Conservation (phyloP, 2,888 invertebrate species). For the Tetrapedia diversipes region DNA sequence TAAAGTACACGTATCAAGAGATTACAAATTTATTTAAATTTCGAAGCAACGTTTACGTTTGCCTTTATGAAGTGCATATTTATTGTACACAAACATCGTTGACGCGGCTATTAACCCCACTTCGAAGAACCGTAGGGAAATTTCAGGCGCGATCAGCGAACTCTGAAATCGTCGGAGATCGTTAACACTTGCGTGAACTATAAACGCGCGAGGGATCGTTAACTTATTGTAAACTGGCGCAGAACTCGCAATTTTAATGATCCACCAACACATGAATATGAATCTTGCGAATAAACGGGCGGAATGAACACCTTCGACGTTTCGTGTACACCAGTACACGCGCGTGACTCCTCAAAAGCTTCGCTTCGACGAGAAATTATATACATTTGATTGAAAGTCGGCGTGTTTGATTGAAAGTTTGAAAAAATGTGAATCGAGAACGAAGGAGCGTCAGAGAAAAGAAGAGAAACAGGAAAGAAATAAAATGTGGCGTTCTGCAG, state of each 20-base stretch:
- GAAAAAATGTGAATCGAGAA: neutral
- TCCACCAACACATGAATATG: slow-evolving; percentile 12
- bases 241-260: slow-evolving; percentile 15
- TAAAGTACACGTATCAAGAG: no score
- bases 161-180: slow-evolving; percentile 16
- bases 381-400: no score
- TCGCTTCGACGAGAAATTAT: neutral
- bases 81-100: neutral
- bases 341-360: neutral
- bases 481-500: no score
- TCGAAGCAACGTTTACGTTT: neutral
- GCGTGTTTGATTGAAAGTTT: slow-evolving; percentile 10
- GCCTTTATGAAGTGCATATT: neutral
- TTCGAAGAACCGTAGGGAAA: neutral
- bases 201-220: slow-evolving; percentile 23
- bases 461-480: neutral
- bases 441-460: no score
- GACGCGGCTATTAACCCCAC: neutral
- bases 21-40: no score
- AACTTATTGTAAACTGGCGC: slow-evolving; percentile 14
- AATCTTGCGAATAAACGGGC: slow-evolving; percentile 12
- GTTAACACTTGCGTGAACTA: slow-evolving; percentile 13
- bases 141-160: slow-evolving; percentile 4
- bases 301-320: neutral
- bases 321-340: no score